phyloP scores from a whole-genome alignment of 1,140 invertebrate species.

The Micrasema longulum region DNA sequence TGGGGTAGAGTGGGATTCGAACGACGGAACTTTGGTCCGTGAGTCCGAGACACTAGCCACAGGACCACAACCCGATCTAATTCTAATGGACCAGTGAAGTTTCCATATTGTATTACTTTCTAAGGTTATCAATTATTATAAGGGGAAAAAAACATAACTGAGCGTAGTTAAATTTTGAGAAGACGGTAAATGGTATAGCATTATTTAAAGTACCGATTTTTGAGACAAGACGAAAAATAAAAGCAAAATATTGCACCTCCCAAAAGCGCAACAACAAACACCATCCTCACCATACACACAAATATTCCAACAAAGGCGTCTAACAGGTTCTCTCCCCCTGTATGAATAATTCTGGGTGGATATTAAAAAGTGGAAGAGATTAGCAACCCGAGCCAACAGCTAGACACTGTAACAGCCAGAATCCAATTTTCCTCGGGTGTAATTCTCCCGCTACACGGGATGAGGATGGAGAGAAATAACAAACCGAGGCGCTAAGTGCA shows the following conservation, averaged over 20 bases:
- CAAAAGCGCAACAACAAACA: conserved; percentile 25
- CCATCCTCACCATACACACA: neutral
- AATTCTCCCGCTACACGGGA: conserved; percentile 37
- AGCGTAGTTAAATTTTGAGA: no score
- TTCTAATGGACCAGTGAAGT: no score
- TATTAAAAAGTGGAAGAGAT: conserved; percentile 54
- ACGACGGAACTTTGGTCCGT: no score
- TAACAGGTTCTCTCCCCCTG: conserved; percentile 33
- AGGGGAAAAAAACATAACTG: no score
- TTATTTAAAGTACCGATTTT: no score
- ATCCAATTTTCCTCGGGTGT: conserved; percentile 52
- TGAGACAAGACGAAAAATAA: conserved; percentile 15
- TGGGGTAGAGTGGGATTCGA: no score
- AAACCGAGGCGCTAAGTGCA: conserved; percentile 39
- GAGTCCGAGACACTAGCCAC: no score
- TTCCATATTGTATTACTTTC: no score
- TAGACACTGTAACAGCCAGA: conserved; percentile 44
- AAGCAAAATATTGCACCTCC: neutral
- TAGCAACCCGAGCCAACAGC: conserved; percentile 50
- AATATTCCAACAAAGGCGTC: conserved; percentile 10
- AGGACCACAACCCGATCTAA: no score
- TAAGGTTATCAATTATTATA: no score
- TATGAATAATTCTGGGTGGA: conserved; percentile 39
- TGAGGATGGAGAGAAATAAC: conserved; percentile 33
- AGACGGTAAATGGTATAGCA: no score